Conservation (phyloP, 2,888 invertebrate genomes). For the Drosophila mimetica region DNA sequence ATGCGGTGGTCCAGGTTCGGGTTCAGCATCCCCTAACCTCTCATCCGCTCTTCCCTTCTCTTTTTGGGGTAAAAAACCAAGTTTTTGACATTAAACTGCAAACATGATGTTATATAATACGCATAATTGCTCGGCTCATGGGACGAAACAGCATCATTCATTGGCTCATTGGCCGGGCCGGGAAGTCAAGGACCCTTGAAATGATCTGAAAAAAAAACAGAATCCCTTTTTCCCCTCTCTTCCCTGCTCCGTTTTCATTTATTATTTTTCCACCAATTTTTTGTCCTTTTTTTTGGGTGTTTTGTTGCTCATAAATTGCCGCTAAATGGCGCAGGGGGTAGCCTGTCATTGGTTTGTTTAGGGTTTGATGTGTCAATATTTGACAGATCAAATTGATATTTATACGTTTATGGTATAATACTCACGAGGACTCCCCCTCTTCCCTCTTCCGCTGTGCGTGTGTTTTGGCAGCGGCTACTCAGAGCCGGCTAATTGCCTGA, state of each 20-base stretch:
- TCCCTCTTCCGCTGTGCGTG: conserved; percentile 4
- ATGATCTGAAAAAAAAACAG: conserved; percentile 79
- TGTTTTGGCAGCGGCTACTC: conserved; percentile 58
- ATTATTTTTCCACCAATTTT: conserved; percentile 71
- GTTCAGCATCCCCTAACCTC: conserved; percentile 72
- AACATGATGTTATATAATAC: conserved; percentile 79
- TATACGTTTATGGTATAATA: conserved; percentile 65
- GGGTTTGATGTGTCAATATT: conserved; percentile 83
- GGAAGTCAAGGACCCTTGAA: conserved; percentile 83
- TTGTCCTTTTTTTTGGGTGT: conserved; percentile 64
- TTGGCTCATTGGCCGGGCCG: conserved; percentile 47
- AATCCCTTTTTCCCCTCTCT: conserved; percentile 47
- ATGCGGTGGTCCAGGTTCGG: conserved; percentile 6
- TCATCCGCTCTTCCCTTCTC: conserved; percentile 57
- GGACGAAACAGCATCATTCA: conserved; percentile 42
- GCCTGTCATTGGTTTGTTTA: conserved; percentile 82
- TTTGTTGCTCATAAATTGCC: conserved; percentile 79
- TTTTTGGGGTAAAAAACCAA: conserved; percentile 80
- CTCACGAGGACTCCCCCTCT: conserved; percentile 19
- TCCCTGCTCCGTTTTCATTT: conserved; percentile 61
- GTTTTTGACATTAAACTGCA: conserved; percentile 82
- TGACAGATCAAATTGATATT: conserved; percentile 82
- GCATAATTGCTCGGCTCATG: conserved; percentile 64
- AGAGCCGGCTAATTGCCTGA: conserved; percentile 68
- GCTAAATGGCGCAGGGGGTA: conserved; percentile 64